Conservation (phyloP, 2,888 invertebrate genomes). For the Drosophila paucipuncta region DNA sequence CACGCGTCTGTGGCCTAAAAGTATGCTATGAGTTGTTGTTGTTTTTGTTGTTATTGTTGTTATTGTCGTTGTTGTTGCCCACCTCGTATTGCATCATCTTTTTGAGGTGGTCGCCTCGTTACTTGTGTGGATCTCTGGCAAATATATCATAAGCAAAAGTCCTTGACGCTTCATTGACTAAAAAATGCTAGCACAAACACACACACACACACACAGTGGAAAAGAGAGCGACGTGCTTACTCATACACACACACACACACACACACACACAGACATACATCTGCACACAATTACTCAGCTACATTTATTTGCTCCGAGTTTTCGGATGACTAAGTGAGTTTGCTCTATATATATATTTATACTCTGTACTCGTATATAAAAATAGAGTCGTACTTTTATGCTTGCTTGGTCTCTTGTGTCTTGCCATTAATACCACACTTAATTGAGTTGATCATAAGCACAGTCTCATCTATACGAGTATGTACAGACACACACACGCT, state of each 20-base stretch:
- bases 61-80: constrained; percentile 26
- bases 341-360: constrained; percentile 38
- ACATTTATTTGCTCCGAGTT: constrained; percentile 60
- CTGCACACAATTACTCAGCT: constrained; percentile 60
- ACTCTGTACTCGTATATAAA: neutral
- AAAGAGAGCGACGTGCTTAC: constrained; percentile 30
- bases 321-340: constrained; percentile 70
- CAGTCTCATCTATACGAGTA: constrained; percentile 6
- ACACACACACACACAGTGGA: constrained; percentile 9
- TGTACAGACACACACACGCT: neutral
- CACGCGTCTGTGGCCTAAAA: constrained; percentile 57
- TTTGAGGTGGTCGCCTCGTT: constrained; percentile 63
- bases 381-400: constrained; percentile 18
- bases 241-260: constrained; percentile 33
- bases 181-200: constrained; percentile 59
- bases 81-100: constrained; percentile 75
- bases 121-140: constrained; percentile 52
- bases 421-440: constrained; percentile 27
- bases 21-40: constrained; percentile 40
- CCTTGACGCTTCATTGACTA: constrained; percentile 81
- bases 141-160: constrained; percentile 78
- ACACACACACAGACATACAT: constrained; percentile 2
- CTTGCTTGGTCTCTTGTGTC: constrained; percentile 39
- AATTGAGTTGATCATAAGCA: constrained; percentile 56
- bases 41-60: constrained; percentile 4